Percentiles rank a stretch among this genome's conserved stretches.
phyloP scores from a whole-genome alignment of 2,113 vertebrate genomes.

The Podarcis raffonei region DNA sequence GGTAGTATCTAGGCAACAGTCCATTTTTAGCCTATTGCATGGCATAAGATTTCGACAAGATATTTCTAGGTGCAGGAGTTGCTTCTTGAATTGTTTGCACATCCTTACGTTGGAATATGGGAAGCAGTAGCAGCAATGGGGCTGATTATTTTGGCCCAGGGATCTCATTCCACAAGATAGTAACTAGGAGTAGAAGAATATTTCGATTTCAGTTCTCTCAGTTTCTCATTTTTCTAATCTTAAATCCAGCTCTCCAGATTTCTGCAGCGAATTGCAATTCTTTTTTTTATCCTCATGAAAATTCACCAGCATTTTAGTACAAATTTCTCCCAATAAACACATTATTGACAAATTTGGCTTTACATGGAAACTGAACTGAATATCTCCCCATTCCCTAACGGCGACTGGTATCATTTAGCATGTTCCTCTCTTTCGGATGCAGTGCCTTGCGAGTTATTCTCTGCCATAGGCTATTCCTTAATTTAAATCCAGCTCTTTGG shows the following conservation, averaged over 20 bases:
- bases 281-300: no score
- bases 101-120: not conserved
- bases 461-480: not conserved
- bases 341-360: no score
- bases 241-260: no score
- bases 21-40: not conserved
- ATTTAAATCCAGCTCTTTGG: not conserved
- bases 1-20: not conserved
- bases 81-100: not conserved
- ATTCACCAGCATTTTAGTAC: no score
- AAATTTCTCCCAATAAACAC: no score
- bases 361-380: no score
- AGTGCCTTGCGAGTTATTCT: not conserved
- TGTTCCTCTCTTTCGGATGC: not conserved
- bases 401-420: not conserved
- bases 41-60: not conserved
- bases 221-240: no score
- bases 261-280: no score
- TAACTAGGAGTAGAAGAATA: no score
- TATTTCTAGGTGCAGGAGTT: not conserved
- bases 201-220: no score
- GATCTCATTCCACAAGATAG: not conserved
- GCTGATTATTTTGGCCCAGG: not conserved
- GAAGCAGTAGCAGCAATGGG: not conserved
- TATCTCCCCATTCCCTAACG: no score